phyloP scores from a whole-genome alignment of 1,140 invertebrate species.

The Druon quercuslanigerum region DNA sequence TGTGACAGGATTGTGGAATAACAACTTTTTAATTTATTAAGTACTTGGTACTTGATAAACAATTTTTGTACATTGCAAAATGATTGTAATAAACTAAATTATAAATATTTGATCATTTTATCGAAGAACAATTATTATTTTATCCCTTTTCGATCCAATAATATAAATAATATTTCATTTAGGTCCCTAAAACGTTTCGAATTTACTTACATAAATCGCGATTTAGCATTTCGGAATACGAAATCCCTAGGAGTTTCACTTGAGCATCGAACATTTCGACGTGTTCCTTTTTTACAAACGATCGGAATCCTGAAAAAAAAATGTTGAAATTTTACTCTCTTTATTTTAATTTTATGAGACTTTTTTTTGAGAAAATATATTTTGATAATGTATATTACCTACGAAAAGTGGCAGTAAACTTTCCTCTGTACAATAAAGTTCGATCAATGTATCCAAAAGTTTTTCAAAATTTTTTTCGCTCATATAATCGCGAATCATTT shows the following conservation, averaged over 20 bases:
- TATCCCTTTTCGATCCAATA: background rate
- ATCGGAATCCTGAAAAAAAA: constrained; percentile 60
- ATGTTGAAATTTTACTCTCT: background rate
- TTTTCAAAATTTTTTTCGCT: constrained; percentile 74
- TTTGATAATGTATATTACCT: constrained; percentile 65
- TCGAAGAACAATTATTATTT: constrained; percentile 22
- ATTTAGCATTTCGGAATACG: constrained; percentile 12
- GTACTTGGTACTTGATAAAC: background rate
- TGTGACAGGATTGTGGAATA: constrained; percentile 21
- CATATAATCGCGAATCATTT: constrained; percentile 78
- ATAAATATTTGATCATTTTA: background rate
- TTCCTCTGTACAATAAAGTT: constrained; percentile 74
- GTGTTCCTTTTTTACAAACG: constrained; percentile 63
- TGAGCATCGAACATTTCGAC: constrained; percentile 51
- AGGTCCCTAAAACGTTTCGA: background rate
- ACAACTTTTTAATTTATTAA: constrained; percentile 36
- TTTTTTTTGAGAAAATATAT: background rate
- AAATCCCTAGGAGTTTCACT: constrained; percentile 21
- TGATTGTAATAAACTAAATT: background rate
- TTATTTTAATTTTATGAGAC: background rate
- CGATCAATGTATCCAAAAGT: constrained; percentile 74
- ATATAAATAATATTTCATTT: constrained; percentile 15
- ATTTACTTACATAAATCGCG: constrained; percentile 5
- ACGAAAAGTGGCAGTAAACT: constrained; percentile 78
- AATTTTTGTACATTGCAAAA: background rate